Base-by-base conservation (phyloP, 2,888 invertebrate species). In the Callosobruchus maculatus region DNA sequence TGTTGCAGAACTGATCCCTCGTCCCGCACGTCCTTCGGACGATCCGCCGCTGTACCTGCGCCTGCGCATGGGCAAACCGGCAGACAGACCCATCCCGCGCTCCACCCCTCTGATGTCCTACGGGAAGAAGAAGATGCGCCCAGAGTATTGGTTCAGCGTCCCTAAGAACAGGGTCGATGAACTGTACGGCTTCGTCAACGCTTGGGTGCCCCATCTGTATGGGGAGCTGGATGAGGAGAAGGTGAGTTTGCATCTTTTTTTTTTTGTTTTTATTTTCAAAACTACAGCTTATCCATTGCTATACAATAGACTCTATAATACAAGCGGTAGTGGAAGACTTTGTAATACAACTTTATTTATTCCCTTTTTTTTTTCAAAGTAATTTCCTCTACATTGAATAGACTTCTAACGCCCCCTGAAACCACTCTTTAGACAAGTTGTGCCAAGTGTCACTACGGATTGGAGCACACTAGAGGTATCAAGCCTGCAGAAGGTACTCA, bases 101-200 rank as follows among this genome's bases (percentile, higher is more conserved):
- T 94, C 95, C 81, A 95, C 96, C 71, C 95, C 97, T 72, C 93
- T 97, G 81, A 97, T 97, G 94, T 96, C 97, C 67, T 98, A 98
- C 87, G 97, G 97, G 82, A 96, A 96, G 88, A 96, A 96, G 89
- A 95, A 95, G 87, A 94, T 98, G 91, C 93, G 97, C 88, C 95
- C 98, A 74, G 99, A 99, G 88, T 99, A 99, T 90, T 99, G 99
- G 99, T 99, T 98, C 90, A 96, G 97, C 86, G 94, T 99, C 83
- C 97, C 97, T 73, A 91, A 95, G 84, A 96, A 97, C 89, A 96
- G 97, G 88, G 97, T 97, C 85, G 98, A 99, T 87, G 97, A 98
- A 87, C 90, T 99, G 81, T 99, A 97, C 90, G 94, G 95, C 88
- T 99, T 99, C 90, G 93, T 99, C 82, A 95, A 97, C 83, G 95